These are phyloP conservation scores for Tyria jacobaeae DNA, from an alignment of 2,888 invertebrate genomes.

Conservation along the genomic window DNA sequence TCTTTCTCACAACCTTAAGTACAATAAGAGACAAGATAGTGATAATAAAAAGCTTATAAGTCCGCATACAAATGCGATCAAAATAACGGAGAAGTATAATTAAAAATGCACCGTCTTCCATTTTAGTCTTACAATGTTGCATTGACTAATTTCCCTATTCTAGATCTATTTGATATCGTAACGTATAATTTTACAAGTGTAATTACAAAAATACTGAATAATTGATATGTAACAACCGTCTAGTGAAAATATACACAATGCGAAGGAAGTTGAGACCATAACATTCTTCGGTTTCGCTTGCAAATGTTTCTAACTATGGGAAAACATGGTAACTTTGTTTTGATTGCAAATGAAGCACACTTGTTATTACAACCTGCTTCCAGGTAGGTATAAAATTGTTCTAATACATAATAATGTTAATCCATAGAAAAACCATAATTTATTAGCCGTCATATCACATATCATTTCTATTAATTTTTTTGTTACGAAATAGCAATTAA, in stretches of 20 bases:
- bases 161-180: conserved; percentile 15
- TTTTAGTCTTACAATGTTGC: conserved; percentile 9
- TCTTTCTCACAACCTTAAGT: neutral
- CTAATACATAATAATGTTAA: conserved; percentile 2
- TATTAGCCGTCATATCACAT: neutral
- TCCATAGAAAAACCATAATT: neutral
- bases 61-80: neutral
- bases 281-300: conserved; percentile 40
- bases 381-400: conserved; percentile 8
- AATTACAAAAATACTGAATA: conserved; percentile 28
- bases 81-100: neutral
- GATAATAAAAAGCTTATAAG: neutral
- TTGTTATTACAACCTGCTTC: conserved; percentile 20
- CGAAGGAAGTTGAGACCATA: conserved; percentile 55
- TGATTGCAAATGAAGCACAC: conserved; percentile 52
- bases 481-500: neutral
- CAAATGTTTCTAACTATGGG: conserved; percentile 54
- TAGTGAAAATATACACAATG: conserved; percentile 37
- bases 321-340: conserved; percentile 47
- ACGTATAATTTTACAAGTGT: conserved; percentile 20
- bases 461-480: too few relatives aligned
- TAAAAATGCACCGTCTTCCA: conserved; percentile 4
- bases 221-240: conserved; percentile 20
- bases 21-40: neutral
- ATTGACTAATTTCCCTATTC: conserved; percentile 6